phyloP scores from a whole-genome alignment of 1,140 invertebrate species.

The Hesperophylax magnus region DNA sequence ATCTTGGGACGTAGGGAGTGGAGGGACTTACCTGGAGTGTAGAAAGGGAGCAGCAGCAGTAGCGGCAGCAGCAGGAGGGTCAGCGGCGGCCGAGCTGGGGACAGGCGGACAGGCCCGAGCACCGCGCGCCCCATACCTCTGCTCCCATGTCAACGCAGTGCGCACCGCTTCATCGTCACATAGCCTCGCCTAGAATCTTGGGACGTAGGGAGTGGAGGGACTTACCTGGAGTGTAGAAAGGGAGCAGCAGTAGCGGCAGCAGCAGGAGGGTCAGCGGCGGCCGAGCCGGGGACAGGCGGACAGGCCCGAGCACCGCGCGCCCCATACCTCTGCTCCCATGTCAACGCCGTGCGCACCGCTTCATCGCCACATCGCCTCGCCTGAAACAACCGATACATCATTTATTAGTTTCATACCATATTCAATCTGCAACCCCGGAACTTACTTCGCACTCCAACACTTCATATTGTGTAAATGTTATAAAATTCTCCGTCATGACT shows the following conservation, averaged over 20 bases:
- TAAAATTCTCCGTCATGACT: too few relatives aligned
- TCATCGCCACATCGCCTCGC: constrained; percentile 78
- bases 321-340: constrained; percentile 87
- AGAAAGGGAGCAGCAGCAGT: constrained; percentile 44
- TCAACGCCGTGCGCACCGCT: constrained; percentile 81
- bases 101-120: constrained; percentile 80
- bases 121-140: constrained; percentile 84
- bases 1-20: neutral
- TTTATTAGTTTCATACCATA: neutral
- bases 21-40: constrained; percentile 8
- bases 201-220: neutral
- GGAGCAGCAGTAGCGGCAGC: constrained; percentile 46
- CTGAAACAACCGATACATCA: constrained; percentile 45
- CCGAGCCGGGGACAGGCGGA: constrained; percentile 74
- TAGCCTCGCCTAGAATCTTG: constrained; percentile 31
- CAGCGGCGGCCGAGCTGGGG: constrained; percentile 68
- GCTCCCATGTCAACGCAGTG: constrained; percentile 85
- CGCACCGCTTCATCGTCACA: constrained; percentile 78
- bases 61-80: constrained; percentile 62
- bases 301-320: constrained; percentile 80
- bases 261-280: constrained; percentile 68
- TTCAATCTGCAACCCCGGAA: too few relatives aligned
- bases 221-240: constrained; percentile 26
- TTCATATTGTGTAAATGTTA: too few relatives aligned
- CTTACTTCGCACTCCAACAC: too few relatives aligned